Evolutionary conservation across 2,888 invertebrate genomes (phyloP), one percentile per base, ranked within the genome.

Genomic region (Lissocephala sabroskyi): DNA sequence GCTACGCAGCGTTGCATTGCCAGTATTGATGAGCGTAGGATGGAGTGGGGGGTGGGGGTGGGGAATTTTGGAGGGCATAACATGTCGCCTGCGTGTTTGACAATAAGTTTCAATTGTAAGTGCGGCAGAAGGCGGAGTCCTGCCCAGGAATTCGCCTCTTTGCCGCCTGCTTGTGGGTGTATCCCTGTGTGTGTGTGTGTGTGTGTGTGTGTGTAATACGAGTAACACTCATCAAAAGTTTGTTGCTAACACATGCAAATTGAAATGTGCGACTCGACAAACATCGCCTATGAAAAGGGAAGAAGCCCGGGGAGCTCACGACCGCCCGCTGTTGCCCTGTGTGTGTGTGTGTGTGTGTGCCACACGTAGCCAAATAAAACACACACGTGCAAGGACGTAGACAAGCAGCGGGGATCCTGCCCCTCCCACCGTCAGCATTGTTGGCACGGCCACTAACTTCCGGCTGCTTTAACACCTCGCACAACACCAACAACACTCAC

Each of bases 211-310:
- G 30, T 50, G 76, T 68, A 64, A 76, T 61, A 61, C 54, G 68
- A 76, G 70, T 60, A 77, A 77, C 70, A 71, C 75, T 68, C 65
- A 68, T 68, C 67, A 74, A 71, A 71, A 71, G 77, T 71, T 71
- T 71, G 78, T 56, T 61, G 75, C 71, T 63, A 74, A 61, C 73
- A 73, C 78, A 73, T 78, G 78, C 73, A 73, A 78, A 73, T 78
- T 78, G 75, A 78, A 75, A 78, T 73, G 78, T 70, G 62, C 52
- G 75, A 67, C 68, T 59, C 30, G 45, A 7, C 26, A 39, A n/a
- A n/a, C n/a, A n/a, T n/a, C n/a, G n/a, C n/a, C n/a, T n/a, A n/a
- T n/a, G n/a, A n/a, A n/a, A n/a, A n/a, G n/a, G n/a, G n/a, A n/a
- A n/a, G n/a, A n/a, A n/a, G n/a, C n/a, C n/a, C n/a, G n/a, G n/a